Base-by-base conservation (phyloP, 2,888 invertebrate species). In the Acanthococcus lagerstroemiae region DNA sequence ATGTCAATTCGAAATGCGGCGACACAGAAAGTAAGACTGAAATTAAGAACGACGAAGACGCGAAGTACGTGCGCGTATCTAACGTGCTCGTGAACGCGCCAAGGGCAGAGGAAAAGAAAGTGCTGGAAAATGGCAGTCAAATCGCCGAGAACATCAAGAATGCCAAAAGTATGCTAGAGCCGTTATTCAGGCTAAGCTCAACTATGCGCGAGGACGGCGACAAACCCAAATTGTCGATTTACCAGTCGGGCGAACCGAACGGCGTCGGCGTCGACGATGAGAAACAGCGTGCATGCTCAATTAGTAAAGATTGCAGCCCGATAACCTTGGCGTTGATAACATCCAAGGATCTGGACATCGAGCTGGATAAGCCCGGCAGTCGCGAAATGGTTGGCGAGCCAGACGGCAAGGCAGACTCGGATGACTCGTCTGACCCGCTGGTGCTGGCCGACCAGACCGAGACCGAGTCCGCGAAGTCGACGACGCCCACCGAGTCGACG, bases 321-420 rank as follows among this genome's bases (percentile, higher is more conserved):
- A 50, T 66, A 7, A 46, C 19, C 6, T 22, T 44, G 17, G 24
- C 46, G 6, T 45, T 25, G 1, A 17, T 55, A 4, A 46, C 48
- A 15, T 56, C 27, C 46, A 56, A 66, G 25, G 55, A 54, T 7
- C 5, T 61, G 21, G 61, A 67, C 15, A 55, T 66, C 27, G 66
- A 66, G 30, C 25, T 66, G 6, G 66, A 66, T 48, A 26, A 26
- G 45, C 56, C 56, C 6, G 56, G 66, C 27, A 69, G 69, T 57
- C 66, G 69, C n/a, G 90, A 90, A 73, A 77, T 86, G 70, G 90
- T 89, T 7, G 90, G 90, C 7, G 90, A 89, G 72, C 90, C 90
- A 0, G 90, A 90, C 72, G 90, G 90, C n/a, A 83, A 87, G 71
- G 89, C 90, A 15, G 90, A 90, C 76, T 87, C 88, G 1, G 88